Evolutionary conservation across 2,888 invertebrate species (phyloP).

Genomic region (Hypselothyrea guttata): DNA sequence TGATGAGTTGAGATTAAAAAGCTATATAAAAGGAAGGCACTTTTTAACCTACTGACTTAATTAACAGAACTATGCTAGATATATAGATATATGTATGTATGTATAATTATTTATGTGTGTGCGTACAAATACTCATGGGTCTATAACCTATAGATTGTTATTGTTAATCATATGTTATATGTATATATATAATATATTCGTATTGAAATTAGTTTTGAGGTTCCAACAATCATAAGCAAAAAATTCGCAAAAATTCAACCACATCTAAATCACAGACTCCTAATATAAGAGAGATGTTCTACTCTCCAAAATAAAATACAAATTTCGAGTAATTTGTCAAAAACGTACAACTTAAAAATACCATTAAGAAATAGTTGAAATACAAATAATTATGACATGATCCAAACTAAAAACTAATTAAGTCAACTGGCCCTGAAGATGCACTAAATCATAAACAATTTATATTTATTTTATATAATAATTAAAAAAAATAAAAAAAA

Average conservation of each 20-base stretch:
- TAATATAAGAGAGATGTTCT: slow-evolving; percentile 73
- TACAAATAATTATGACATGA: slow-evolving; percentile 33
- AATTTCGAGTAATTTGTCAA: slow-evolving; percentile 61
- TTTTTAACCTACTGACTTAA: slow-evolving; percentile 60
- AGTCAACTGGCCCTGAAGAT: slow-evolving; percentile 62
- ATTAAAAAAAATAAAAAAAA: slow-evolving; percentile 22
- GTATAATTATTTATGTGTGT: slow-evolving; percentile 13
- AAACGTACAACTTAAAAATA: slow-evolving; percentile 47
- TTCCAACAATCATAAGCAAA: slow-evolving; percentile 60
- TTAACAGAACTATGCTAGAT: slow-evolving; percentile 43
- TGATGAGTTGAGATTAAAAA: slow-evolving; percentile 25
- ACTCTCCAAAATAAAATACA: slow-evolving; percentile 53
- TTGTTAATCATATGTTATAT: slow-evolving; percentile 26
- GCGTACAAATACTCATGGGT: slow-evolving; percentile 37
- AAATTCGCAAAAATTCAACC: slow-evolving; percentile 73
- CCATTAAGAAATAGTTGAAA: slow-evolving; percentile 33
- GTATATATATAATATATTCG: slow-evolving; percentile 33
- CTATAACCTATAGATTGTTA: slow-evolving; percentile 23
- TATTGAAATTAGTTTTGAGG: slow-evolving; percentile 60
- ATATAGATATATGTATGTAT: slow-evolving; percentile 11
- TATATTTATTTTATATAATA: background rate
- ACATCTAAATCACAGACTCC: slow-evolving; percentile 81
- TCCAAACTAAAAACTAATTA: slow-evolving; percentile 62
- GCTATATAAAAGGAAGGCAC: slow-evolving; percentile 57
- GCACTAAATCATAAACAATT: slow-evolving; percentile 10